These are phyloP conservation scores for Triplophysa yarkandensis DNA, from an alignment of 2,797 vertebrate genomes.

Conservation along the genomic window DNA sequence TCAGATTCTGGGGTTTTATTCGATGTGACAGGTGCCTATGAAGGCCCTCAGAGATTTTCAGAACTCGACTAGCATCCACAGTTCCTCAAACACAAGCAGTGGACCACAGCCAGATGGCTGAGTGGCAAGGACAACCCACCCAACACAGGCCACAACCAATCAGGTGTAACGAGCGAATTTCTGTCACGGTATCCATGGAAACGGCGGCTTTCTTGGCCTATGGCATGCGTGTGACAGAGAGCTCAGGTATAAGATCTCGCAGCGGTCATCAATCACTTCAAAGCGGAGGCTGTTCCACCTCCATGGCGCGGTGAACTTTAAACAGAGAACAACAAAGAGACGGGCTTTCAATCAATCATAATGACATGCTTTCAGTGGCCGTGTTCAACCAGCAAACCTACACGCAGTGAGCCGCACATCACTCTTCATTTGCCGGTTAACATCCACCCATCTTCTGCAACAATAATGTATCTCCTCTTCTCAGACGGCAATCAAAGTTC, in stretches of 20 bases:
- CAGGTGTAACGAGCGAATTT: conserved; percentile 43
- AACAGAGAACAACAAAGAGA: conserved; percentile 45
- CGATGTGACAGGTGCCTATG: conserved; percentile 39
- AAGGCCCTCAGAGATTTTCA: conserved; percentile 19
- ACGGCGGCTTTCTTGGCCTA: conserved; percentile 47
- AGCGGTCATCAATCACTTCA: conserved; percentile 56
- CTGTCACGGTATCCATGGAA: conserved; percentile 56
- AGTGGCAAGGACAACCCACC: conserved; percentile 36
- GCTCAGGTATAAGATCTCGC: conserved; percentile 53
- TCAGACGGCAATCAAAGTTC: conserved; percentile 7
- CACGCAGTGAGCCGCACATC: conserved; percentile 6
- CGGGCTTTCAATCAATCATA: conserved; percentile 54
- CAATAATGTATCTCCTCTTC: conserved; percentile 31
- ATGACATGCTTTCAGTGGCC: conserved; percentile 29
- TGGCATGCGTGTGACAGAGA: conserved; percentile 29
- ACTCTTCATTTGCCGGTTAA: conserved; percentile 44
- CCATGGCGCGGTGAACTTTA: conserved; percentile 50
- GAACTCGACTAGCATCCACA: conserved; percentile 9
- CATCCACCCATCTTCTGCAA: conserved; percentile 13
- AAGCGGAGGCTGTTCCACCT: conserved; percentile 45
- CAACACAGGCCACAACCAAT: conserved; percentile 44
- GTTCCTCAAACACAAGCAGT: conserved; percentile 29
- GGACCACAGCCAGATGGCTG: conserved; percentile 43
- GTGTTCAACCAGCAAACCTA: conserved; percentile 27
- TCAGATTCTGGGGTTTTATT: conserved; percentile 34